These are phyloP conservation scores for Hystrix cristata DNA, from an alignment of 2,113 vertebrate species.

Conservation along the genomic window DNA sequence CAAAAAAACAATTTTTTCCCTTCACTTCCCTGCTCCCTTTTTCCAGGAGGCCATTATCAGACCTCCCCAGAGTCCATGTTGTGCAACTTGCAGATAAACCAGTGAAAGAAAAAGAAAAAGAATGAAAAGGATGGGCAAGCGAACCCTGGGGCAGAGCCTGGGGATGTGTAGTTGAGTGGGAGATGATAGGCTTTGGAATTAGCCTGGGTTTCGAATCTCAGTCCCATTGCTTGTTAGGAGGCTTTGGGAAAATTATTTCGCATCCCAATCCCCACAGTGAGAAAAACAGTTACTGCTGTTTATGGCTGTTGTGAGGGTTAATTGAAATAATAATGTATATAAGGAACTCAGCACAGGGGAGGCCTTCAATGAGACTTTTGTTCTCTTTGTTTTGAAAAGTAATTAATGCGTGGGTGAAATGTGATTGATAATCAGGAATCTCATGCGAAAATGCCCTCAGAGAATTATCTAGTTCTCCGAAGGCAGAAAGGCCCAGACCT, in stretches of 20 bases:
- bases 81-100: constrained; percentile 65
- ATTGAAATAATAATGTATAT: constrained; percentile 30
- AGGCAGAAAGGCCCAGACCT: background rate
- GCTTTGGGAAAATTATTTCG: constrained; percentile 31
- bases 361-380: background rate
- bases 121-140: constrained; percentile 60
- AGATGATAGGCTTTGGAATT: constrained; percentile 52
- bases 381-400: constrained; percentile 37
- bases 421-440: background rate
- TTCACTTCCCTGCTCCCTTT: background rate
- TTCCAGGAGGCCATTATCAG: constrained; percentile 47
- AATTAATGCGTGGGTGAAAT: constrained; percentile 28
- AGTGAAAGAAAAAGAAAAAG: constrained; percentile 77
- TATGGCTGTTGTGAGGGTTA: background rate
- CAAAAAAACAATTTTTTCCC: background rate
- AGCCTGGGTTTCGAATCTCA: constrained; percentile 16
- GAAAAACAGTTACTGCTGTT: constrained; percentile 4
- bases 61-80: constrained; percentile 66
- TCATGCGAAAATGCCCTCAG: background rate
- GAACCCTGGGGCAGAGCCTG: background rate
- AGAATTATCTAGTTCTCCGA: constrained; percentile 16
- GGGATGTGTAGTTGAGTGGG: background rate
- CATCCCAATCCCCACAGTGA: background rate
- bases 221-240: background rate
- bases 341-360: background rate